Evolutionary conservation across 2,888 invertebrate species (phyloP).

Genomic region (Heteropelma amictum): DNA sequence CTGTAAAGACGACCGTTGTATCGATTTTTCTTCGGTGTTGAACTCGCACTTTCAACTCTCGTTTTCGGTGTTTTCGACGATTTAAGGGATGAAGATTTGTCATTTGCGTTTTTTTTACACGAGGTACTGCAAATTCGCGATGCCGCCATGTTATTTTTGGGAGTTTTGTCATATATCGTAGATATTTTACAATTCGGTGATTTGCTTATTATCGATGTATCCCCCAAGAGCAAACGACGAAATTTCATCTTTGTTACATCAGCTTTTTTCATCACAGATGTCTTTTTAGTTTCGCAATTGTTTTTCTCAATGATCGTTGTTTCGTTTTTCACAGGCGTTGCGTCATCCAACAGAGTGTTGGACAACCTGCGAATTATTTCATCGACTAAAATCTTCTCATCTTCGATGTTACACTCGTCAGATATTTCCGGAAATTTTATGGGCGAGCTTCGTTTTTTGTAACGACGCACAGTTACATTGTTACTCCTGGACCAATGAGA

Average conservation of each 20-base stretch:
- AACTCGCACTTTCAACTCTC: slow-evolving; percentile 40
- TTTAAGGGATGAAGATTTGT: neutral
- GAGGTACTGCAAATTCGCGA: neutral
- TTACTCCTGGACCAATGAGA: no score
- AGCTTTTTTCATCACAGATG: neutral
- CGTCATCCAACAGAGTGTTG: slow-evolving; percentile 60
- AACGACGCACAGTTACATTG: slow-evolving; percentile 52
- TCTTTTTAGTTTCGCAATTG: no score
- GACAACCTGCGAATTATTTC: slow-evolving; percentile 67
- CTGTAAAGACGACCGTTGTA: slow-evolving; percentile 13
- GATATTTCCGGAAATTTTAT: neutral
- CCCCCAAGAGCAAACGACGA: slow-evolving; percentile 8
- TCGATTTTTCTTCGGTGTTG: slow-evolving; percentile 48
- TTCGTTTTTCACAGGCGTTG: slow-evolving; percentile 19
- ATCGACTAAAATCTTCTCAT: slow-evolving; percentile 66
- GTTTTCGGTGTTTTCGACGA: neutral
- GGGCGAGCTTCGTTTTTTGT: neutral
- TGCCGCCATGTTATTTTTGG: neutral
- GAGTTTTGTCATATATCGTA: slow-evolving; percentile 1
- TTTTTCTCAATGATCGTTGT: slow-evolving; percentile 5
- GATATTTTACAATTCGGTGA: slow-evolving; percentile 68
- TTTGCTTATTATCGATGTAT: slow-evolving; percentile 69
- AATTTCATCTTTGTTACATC: slow-evolving; percentile 1
- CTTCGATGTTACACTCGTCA: slow-evolving; percentile 37
- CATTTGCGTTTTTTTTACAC: neutral